phyloP scores from a whole-genome alignment of 2,797 vertebrate species.

The Tamandua tetradactyla region DNA sequence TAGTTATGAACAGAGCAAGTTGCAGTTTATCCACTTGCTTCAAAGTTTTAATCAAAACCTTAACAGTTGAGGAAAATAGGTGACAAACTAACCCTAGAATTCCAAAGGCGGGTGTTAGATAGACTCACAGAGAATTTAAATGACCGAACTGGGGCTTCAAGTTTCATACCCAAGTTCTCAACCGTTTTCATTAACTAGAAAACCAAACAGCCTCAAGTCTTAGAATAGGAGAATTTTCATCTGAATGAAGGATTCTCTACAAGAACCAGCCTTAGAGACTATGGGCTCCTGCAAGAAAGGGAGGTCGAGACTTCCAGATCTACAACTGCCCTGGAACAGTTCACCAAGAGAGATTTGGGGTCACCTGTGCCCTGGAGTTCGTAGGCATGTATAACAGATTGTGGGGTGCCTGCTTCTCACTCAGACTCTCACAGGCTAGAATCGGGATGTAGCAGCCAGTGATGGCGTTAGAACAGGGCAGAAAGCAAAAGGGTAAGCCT shows the following conservation, averaged over 20 bases:
- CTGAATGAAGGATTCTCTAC: neutral
- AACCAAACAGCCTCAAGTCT: too few relatives aligned
- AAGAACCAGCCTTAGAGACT: neutral
- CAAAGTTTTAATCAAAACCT: neutral
- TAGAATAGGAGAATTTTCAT: neutral
- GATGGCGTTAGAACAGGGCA: too few relatives aligned
- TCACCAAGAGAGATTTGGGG: fast-evolving
- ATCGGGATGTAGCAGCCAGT: neutral
- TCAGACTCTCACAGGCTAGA: neutral
- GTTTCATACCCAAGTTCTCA: neutral
- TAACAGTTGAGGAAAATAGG: neutral
- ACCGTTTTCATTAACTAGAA: neutral
- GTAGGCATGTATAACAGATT: too few relatives aligned
- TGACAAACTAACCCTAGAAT: neutral
- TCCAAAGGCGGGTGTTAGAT: neutral
- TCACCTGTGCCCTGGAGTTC: neutral
- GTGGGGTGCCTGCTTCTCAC: neutral
- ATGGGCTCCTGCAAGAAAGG: neutral
- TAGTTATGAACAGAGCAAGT: neutral
- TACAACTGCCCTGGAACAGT: too few relatives aligned
- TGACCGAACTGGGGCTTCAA: neutral
- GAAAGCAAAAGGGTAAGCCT: fast-evolving
- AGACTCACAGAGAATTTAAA: too few relatives aligned
- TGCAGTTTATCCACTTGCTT: neutral
- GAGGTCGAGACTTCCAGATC: neutral